Percentiles rank a stretch among this genome's conserved stretches.
These are phyloP conservation scores for Thera britannica DNA, from an alignment of 2,888 invertebrate genomes.

Conservation along the genomic window DNA sequence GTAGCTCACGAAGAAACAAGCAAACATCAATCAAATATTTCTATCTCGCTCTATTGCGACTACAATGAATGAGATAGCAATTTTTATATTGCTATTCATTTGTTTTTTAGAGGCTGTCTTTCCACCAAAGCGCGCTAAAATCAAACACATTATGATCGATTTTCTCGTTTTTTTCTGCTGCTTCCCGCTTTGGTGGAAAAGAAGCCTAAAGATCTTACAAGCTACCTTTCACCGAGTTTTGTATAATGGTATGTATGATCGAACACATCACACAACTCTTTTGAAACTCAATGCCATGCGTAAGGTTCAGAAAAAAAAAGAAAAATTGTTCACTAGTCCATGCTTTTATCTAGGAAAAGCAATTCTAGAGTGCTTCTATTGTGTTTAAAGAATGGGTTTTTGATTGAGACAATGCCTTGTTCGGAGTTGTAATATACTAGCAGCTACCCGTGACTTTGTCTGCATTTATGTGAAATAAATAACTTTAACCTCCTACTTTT, in stretches of 20 bases:
- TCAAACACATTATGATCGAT: too few species aligned
- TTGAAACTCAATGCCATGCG: conserved; percentile 43
- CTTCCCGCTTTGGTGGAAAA: not conserved
- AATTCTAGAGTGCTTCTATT: conserved; percentile 36
- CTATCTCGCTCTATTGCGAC: conserved; percentile 8
- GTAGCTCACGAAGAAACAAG: conserved; percentile 9
- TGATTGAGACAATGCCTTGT: conserved; percentile 33
- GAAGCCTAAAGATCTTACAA: conserved; percentile 25
- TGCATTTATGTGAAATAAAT: too few species aligned
- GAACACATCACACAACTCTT: conserved; percentile 39
- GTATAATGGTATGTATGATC: conserved; percentile 49
- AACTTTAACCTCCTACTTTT: too few species aligned
- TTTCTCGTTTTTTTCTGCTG: not conserved
- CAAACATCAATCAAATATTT: conserved; percentile 5
- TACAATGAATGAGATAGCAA: conserved; percentile 6
- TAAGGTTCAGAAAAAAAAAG: conserved; percentile 41
- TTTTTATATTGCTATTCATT: conserved; percentile 5
- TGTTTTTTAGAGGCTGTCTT: conserved; percentile 1
- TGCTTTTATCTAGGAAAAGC: conserved; percentile 39
- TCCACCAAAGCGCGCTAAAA: not conserved
- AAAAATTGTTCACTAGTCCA: conserved; percentile 32
- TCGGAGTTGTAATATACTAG: not conserved
- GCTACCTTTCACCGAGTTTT: conserved; percentile 63
- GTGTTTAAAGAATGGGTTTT: conserved; percentile 21
- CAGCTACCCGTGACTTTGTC: too few species aligned